Evolutionary conservation across 2,888 invertebrate genomes (phyloP).

Genomic region (Stenurella melanura): DNA sequence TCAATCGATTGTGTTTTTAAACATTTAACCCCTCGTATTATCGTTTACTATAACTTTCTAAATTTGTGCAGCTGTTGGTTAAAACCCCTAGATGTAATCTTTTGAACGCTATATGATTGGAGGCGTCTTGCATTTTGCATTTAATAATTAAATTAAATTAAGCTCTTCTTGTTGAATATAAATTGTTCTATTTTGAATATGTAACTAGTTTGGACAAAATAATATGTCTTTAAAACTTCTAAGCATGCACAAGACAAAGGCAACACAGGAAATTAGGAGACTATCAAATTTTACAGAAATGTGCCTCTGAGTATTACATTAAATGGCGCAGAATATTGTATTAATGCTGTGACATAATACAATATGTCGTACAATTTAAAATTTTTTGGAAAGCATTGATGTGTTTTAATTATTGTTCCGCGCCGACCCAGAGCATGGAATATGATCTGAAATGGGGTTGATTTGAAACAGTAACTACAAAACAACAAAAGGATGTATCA

Average conservation of each 20-base stretch:
- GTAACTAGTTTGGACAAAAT: constrained; percentile 2
- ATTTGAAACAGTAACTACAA: no score
- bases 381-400: no score
- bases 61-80: neutral
- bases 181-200: constrained; percentile 16
- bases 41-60: neutral
- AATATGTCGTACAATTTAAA: no score
- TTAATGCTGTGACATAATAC: no score
- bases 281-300: neutral
- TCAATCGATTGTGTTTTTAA: no score
- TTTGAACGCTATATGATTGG: neutral
- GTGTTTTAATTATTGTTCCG: no score
- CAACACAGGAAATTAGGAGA: neutral
- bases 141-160: constrained; percentile 19
- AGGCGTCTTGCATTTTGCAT: constrained; percentile 5
- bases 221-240: constrained; percentile 3
- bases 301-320: neutral
- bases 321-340: no score
- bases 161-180: constrained; percentile 5
- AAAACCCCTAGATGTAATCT: neutral
- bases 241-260: neutral
- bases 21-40: neutral
- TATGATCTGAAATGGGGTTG: no score
- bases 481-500: no score
- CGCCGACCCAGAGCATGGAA: no score